Conservation (phyloP, 2,113 vertebrate species). For the Syngnathoides biaculeatus region DNA sequence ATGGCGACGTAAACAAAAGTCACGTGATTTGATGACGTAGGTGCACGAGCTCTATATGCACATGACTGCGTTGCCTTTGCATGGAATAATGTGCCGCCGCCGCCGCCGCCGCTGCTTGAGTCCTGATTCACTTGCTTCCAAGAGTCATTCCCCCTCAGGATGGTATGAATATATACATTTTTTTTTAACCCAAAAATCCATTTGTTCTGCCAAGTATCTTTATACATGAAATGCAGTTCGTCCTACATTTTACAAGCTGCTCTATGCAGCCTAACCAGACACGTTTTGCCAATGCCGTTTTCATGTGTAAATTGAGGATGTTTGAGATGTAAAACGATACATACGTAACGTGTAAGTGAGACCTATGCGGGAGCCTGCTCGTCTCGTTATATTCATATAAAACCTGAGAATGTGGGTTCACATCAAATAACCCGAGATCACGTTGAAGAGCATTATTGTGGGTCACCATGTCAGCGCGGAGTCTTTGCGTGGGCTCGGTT, state of each 20-base stretch:
- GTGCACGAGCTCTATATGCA: too few species aligned
- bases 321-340: background rate
- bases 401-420: background rate
- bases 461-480: conserved; percentile 4
- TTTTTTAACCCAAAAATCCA: conserved; percentile 21
- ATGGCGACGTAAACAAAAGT: too few species aligned
- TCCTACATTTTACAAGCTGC: conserved; percentile 11
- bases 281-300: background rate
- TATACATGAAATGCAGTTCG: conserved; percentile 11
- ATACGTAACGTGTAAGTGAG: background rate
- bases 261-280: background rate
- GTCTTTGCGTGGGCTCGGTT: background rate
- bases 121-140: conserved; percentile 16
- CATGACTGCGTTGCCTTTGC: too few species aligned
- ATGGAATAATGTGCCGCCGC: conserved; percentile 14
- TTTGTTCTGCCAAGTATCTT: conserved; percentile 18
- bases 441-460: conserved; percentile 8
- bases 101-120: too few species aligned
- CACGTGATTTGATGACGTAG: too few species aligned
- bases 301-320: background rate
- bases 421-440: conserved; percentile 3
- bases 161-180: conserved; percentile 13
- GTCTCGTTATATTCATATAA: background rate
- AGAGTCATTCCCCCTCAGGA: conserved; percentile 27
- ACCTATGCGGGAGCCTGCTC: background rate